phyloP scores from a whole-genome alignment of 2,888 invertebrate genomes.

The Galeopsomyia nigrocyanea region DNA sequence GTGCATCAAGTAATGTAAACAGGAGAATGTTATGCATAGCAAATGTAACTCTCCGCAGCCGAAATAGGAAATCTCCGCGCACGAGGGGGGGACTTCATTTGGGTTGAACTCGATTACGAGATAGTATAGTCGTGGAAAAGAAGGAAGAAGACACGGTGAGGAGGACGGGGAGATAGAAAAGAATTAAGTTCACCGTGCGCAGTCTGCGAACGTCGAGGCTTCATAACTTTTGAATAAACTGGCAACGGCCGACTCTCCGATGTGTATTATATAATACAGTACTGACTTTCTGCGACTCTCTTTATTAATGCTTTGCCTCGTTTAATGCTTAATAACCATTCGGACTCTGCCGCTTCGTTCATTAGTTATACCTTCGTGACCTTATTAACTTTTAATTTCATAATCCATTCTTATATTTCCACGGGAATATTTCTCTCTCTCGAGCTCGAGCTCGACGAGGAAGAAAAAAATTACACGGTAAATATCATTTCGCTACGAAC shows the following conservation, averaged over 20 bases:
- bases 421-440: no score
- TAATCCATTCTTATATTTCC: no score
- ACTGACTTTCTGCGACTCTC: background rate
- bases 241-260: background rate
- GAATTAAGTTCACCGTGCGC: constrained; percentile 11
- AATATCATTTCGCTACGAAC: no score
- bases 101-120: constrained; percentile 24
- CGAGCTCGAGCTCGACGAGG: no score
- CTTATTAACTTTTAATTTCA: no score
- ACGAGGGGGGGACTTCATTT: background rate
- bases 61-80: constrained; percentile 32
- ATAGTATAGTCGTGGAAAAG: background rate
- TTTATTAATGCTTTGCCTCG: constrained; percentile 1
- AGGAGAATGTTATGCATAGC: constrained; percentile 31
- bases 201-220: background rate
- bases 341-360: no score
- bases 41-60: constrained; percentile 32
- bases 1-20: constrained; percentile 15
- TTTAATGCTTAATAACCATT: no score
- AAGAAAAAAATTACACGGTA: no score
- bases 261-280: background rate
- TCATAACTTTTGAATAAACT: constrained; percentile 16
- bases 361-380: no score
- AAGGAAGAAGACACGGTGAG: background rate
- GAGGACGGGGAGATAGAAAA: background rate